phyloP scores from a whole-genome alignment of 2,797 vertebrate species.

The Echiichthys vipera region DNA sequence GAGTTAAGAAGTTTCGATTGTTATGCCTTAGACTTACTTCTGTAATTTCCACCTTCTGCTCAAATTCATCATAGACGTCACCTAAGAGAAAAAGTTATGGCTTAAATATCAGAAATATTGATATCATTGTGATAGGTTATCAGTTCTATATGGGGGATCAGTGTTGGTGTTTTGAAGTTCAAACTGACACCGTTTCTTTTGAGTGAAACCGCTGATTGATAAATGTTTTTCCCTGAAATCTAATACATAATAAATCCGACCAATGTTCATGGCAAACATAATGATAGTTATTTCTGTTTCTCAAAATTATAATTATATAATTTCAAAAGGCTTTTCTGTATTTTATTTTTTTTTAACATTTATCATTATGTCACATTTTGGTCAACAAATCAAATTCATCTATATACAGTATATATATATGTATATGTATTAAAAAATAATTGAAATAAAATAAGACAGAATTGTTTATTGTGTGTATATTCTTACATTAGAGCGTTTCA shows the following conservation, averaged over 20 bases:
- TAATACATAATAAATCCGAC: not conserved
- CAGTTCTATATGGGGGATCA: not conserved
- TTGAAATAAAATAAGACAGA: too few species aligned
- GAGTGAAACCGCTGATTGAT: not conserved
- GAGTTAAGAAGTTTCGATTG: not conserved
- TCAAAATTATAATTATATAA: not conserved
- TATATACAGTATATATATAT: too few species aligned
- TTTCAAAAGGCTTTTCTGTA: too few species aligned
- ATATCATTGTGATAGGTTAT: not conserved
- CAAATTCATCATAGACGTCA: conserved; percentile 82
- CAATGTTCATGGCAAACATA: not conserved
- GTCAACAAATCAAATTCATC: too few species aligned
- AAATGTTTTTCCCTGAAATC: not conserved
- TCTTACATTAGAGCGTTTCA: too few species aligned
- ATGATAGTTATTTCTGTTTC: not conserved
- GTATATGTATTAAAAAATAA: too few species aligned
- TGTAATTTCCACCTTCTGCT: conserved; percentile 84
- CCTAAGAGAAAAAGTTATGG: conserved; percentile 68
- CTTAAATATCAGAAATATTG: not conserved
- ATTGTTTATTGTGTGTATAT: too few species aligned
- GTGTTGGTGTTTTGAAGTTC: not conserved
- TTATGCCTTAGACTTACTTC: conserved; percentile 76
- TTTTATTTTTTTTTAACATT: too few species aligned
- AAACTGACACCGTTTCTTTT: not conserved
- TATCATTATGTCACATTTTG: too few species aligned